phyloP scores from a whole-genome alignment of 2,888 invertebrate genomes.

The Idaea biselata region DNA sequence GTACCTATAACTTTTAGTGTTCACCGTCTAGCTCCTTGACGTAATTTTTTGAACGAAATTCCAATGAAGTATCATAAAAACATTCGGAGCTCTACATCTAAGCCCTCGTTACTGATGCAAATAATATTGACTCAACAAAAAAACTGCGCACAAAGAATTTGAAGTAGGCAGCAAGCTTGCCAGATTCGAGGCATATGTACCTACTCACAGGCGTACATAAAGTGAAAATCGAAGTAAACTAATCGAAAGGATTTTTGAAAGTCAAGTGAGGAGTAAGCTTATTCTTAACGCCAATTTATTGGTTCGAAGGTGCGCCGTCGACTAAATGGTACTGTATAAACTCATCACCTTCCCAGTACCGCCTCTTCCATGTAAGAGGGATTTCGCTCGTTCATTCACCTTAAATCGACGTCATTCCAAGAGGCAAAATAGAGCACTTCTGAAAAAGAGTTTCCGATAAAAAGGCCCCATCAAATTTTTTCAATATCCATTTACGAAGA shows the following conservation, averaged over 20 bases:
- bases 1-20: neutral
- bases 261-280: slow-evolving; percentile 49
- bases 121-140: slow-evolving; percentile 1
- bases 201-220: slow-evolving; percentile 5
- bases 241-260: slow-evolving; percentile 50
- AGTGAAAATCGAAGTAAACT: slow-evolving; percentile 33
- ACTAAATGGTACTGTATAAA: slow-evolving; percentile 73
- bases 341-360: slow-evolving; percentile 73
- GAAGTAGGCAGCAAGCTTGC: neutral
- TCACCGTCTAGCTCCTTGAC: neutral
- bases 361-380: slow-evolving; percentile 75
- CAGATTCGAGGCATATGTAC: neutral
- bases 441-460: slow-evolving; percentile 73
- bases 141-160: neutral
- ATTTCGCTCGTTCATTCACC: slow-evolving; percentile 77
- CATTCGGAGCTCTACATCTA: neutral
- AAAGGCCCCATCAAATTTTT: slow-evolving; percentile 71
- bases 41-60: neutral
- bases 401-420: slow-evolving; percentile 76
- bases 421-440: slow-evolving; percentile 74
- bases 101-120: slow-evolving; percentile 1
- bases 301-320: slow-evolving; percentile 70
- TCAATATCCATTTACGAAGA: slow-evolving; percentile 74
- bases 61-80: neutral
- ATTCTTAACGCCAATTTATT: slow-evolving; percentile 65